phyloP scores from a whole-genome alignment of 2,888 invertebrate genomes.

The Meta bourneti region DNA sequence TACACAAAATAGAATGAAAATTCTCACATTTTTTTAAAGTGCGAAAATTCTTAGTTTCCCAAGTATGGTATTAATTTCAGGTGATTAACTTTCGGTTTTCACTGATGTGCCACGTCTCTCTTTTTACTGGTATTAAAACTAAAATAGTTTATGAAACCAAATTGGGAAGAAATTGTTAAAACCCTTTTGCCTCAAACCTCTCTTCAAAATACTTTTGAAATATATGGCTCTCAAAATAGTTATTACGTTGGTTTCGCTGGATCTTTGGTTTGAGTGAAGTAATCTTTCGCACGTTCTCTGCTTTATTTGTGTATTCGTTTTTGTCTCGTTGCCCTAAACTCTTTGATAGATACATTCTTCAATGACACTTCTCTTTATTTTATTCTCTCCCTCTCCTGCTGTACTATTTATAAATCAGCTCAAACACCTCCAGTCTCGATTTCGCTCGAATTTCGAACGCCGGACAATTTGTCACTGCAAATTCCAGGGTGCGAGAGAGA shows the following conservation, averaged over 20 bases:
- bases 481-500: neutral
- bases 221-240: too few relatives aligned
- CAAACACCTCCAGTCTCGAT: neutral
- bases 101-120: too few relatives aligned
- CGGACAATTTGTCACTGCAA: constrained; percentile 33
- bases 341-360: constrained; percentile 41
- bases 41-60: too few relatives aligned
- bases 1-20: too few relatives aligned
- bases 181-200: too few relatives aligned
- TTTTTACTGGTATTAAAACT: too few relatives aligned
- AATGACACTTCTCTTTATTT: neutral
- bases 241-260: neutral
- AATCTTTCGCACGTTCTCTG: constrained; percentile 5
- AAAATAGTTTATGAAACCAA: too few relatives aligned
- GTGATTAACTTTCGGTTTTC: too few relatives aligned
- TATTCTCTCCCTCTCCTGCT: neutral
- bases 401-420: neutral
- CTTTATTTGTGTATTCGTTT: constrained; percentile 30
- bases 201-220: too few relatives aligned
- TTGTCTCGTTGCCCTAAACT: constrained; percentile 47
- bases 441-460: constrained; percentile 29
- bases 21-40: too few relatives aligned
- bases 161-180: too few relatives aligned
- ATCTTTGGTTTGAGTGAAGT: constrained; percentile 11
- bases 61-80: too few relatives aligned